phyloP scores from a whole-genome alignment of 2,888 invertebrate species.

The Chrysodeixis includens region DNA sequence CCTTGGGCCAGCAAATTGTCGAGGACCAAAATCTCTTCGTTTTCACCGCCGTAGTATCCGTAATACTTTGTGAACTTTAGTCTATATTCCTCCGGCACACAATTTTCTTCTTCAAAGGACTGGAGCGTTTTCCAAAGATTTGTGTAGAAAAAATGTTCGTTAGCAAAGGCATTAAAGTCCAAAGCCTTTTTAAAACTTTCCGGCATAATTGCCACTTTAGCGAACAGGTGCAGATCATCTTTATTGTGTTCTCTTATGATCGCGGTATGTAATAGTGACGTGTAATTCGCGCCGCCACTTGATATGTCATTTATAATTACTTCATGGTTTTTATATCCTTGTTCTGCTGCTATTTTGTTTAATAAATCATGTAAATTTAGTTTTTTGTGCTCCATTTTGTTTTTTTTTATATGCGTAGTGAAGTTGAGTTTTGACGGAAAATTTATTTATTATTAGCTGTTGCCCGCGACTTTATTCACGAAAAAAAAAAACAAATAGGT shows the following conservation, averaged over 20 bases:
- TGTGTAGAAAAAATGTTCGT: constrained; percentile 52
- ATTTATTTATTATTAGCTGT: background rate
- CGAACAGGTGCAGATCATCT: constrained; percentile 67
- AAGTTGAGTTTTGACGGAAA: background rate
- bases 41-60: constrained; percentile 47
- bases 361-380: constrained; percentile 20
- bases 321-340: constrained; percentile 56
- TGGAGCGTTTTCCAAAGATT: constrained; percentile 40
- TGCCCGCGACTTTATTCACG: no score
- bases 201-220: constrained; percentile 63
- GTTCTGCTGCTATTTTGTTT: constrained; percentile 59
- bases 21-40: constrained; percentile 68
- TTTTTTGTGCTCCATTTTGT: constrained; percentile 27
- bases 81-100: constrained; percentile 54
- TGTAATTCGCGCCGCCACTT: constrained; percentile 72
- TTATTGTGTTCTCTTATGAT: constrained; percentile 57
- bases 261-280: constrained; percentile 64
- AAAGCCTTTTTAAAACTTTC: background rate
- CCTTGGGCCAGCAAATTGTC: constrained; percentile 63
- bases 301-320: constrained; percentile 61
- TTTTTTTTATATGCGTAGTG: background rate
- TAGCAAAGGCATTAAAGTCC: background rate
- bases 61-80: constrained; percentile 60
- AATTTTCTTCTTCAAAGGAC: constrained; percentile 45
- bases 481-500: no score